Evolutionary conservation across 2,113 vertebrate species (phyloP), one percentile per base, ranked within the genome.

Genomic region (Phaethornis superciliosus): DNA sequence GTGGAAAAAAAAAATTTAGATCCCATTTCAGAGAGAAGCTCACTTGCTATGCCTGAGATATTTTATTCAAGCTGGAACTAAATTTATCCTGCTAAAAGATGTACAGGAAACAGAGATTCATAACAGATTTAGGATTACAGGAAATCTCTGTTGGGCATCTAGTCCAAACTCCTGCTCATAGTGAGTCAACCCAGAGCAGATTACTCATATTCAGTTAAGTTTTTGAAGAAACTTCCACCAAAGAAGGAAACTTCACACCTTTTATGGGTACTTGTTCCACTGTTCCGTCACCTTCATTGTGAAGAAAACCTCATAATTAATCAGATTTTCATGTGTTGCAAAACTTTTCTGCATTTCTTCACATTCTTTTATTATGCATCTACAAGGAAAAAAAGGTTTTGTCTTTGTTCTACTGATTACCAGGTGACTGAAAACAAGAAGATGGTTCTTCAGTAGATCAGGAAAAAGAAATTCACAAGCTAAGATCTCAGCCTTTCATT

Each of bases 401-500:
- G 3, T 40, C 10, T 83, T 72, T 22, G 30, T 4, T 77, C 12
- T 60, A 32, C 5, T 1, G 2, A 19, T 32, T 40, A 60, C 65
- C 42, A 65, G 7, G 10, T 78, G 32, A 6, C 16, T 84, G 32
- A 88, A 88, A 10, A 33, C 4, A 42, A 9, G 8, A 46, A 58
- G 15, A 7, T 32, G 1, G 5, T 59, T 51, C 27, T 11, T 55
- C 5, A 9, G 18, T 37, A 44, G 4, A 2, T 37, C 7, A 65
- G 21, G 9, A 20, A 58, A 46, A 88, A 62, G 6, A 82, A 54
- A 65, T 11, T 20, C 27, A 33, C 10, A 49, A 40, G 13, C 5
- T 67, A 17, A 67, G 26, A 13, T 75, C 2, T 32, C 23, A 44
- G 0, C 1, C 4, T 63, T 6, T 72, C 12, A 32, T 64, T 2